phyloP scores from a whole-genome alignment of 1,140 invertebrate genomes.

The Penaeus vannamei region DNA sequence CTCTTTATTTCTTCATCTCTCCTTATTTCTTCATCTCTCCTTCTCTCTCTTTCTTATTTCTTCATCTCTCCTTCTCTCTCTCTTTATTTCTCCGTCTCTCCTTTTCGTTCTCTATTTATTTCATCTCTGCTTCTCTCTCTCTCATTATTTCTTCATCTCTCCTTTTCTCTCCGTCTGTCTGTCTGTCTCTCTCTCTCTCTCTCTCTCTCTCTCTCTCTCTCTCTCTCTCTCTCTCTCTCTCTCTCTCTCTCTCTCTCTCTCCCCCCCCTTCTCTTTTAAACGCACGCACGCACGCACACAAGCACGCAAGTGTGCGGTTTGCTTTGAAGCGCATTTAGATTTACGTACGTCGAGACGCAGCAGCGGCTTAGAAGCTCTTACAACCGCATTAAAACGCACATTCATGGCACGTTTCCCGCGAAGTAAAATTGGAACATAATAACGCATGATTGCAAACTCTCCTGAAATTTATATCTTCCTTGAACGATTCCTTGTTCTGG shows the following conservation, averaged over 20 bases:
- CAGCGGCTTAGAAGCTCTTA: too few relatives aligned
- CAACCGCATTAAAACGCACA: too few relatives aligned
- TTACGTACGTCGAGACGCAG: too few relatives aligned
- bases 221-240: neutral
- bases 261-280: neutral
- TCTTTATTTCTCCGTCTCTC: neutral
- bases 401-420: too few relatives aligned
- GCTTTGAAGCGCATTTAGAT: too few relatives aligned
- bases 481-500: too few relatives aligned
- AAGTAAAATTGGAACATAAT: too few relatives aligned
- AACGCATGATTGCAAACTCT: too few relatives aligned
- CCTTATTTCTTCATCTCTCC: neutral
- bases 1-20: too few relatives aligned
- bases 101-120: neutral
- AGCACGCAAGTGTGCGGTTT: too few relatives aligned
- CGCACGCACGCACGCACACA: conserved; percentile 30
- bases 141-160: neutral
- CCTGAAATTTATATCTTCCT: too few relatives aligned
- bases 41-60: conserved; percentile 19
- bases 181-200: neutral
- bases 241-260: neutral
- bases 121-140: neutral
- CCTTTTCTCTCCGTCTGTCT: neutral
- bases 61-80: neutral
- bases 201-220: neutral